Conservation (phyloP, 2,888 invertebrate species). For the Villa cingulata region DNA sequence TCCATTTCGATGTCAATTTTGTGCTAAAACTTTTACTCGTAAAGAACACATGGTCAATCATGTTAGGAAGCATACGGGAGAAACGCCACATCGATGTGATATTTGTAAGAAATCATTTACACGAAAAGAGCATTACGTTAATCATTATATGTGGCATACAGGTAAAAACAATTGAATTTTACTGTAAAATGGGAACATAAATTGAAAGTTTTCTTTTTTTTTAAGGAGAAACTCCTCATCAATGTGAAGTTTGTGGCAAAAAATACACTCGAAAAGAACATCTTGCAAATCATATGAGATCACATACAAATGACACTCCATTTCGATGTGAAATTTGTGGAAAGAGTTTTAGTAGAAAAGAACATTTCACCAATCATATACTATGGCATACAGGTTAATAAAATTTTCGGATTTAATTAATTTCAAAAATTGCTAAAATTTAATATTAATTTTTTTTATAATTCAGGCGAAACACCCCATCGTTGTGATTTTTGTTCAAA, state of each 20-base stretch:
- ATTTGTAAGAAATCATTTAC: constrained; percentile 79
- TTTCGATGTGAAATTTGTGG: constrained; percentile 78
- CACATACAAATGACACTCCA: constrained; percentile 78
- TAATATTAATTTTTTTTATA: constrained; percentile 49
- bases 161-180: constrained; percentile 31
- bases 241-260: constrained; percentile 75
- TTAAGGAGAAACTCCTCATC: constrained; percentile 71
- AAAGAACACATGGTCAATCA: constrained; percentile 79
- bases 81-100: constrained; percentile 73
- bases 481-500: constrained; percentile 76
- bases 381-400: constrained; percentile 78
- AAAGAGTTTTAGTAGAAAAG: constrained; percentile 77
- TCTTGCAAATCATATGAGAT: constrained; percentile 75
- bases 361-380: constrained; percentile 82
- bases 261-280: constrained; percentile 82
- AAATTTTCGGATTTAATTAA: constrained; percentile 56
- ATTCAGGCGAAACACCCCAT: constrained; percentile 61
- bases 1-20: constrained; percentile 71
- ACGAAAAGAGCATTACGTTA: constrained; percentile 74
- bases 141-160: constrained; percentile 59
- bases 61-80: constrained; percentile 67
- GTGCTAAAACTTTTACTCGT: constrained; percentile 72
- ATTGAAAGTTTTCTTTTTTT: not conserved
- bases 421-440: too few species aligned
- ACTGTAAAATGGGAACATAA: not conserved